Evolutionary conservation across 2,113 vertebrate species (phyloP), one percentile per base, ranked within the genome.

Genomic region (Murina feae): DNA sequence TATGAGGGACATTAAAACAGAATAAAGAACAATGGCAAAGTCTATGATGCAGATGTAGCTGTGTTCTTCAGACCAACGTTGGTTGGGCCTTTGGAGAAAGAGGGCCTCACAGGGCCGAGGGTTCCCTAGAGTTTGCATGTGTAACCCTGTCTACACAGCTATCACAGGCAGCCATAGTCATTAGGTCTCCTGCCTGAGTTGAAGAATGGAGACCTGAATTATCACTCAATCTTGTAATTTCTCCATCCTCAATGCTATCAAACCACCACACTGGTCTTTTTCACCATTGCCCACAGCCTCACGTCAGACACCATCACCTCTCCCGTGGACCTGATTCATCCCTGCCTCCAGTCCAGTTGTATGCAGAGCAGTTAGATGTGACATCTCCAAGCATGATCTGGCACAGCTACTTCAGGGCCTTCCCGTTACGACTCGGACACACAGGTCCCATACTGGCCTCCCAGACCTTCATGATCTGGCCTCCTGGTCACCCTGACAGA

Each of bases 11-110:
- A n/a, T 88, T 49, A 66, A 32, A 69, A 66, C 25, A 55, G 47
- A 12, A 5, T 42, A 44, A 93, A 65, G 74, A 81, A 32, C 23
- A 71, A 16, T 53, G 44, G 16, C 44, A 71, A 80, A 65, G 37
- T 21, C 30, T 11, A 6, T 51, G 60, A 51, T 5, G 0, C 6
- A 2, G 2, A 63, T 20, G 9, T 18, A 37, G 18, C 0, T 17
- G 6, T 44, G 6, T 65, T 79, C 76, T 89, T 44, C 39, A 21
- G 2, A 30, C 35, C 14, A 10, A 7, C 12, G 39, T 78, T 71
- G 20, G 23, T n/a, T 53, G 63, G 11, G 51, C 6, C 49, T 85
- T 80, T 49, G 32, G 32, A 63, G 53, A 63, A 86, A 68, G 74
- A 32, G 47, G 2, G 18, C 8, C 20, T 79, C 83, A 5, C 37